phyloP scores from a whole-genome alignment of 2,888 invertebrate species.

The Synergus japonicus region DNA sequence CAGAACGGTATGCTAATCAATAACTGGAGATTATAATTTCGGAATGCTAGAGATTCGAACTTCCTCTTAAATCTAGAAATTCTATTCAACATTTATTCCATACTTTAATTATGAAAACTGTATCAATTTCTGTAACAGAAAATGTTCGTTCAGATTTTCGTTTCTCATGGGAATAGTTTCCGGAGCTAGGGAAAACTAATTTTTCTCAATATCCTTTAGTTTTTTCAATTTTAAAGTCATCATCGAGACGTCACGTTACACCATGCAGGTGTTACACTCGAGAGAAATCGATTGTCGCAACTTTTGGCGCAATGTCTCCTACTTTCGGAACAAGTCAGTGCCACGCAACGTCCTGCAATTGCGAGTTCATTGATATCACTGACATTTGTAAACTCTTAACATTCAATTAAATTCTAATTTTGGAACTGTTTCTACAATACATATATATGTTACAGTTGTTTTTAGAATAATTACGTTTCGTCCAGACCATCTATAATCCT shows the following conservation, averaged over 20 bases:
- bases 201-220: neutral
- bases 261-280: slow-evolving; percentile 40
- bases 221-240: slow-evolving; percentile 2
- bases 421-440: neutral
- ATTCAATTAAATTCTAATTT: neutral
- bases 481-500: too few relatives aligned
- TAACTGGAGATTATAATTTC: neutral
- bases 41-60: too few relatives aligned
- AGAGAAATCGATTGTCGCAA: slow-evolving; percentile 58
- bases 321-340: slow-evolving; percentile 2
- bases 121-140: too few relatives aligned
- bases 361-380: slow-evolving; percentile 20
- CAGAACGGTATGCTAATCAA: neutral
- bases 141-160: too few relatives aligned
- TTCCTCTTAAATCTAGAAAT: too few relatives aligned
- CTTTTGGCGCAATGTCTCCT: slow-evolving; percentile 45
- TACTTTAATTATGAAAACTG: too few relatives aligned
- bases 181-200: neutral
- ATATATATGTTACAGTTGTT: neutral
- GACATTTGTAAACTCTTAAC: neutral
- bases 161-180: neutral
- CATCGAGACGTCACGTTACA: slow-evolving; percentile 13
- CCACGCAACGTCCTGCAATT: slow-evolving; percentile 44
- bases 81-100: too few relatives aligned
- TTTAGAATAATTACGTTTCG: neutral